Base-by-base conservation (phyloP, 2,888 invertebrate species). In the Pyrrhosoma nymphula region DNA sequence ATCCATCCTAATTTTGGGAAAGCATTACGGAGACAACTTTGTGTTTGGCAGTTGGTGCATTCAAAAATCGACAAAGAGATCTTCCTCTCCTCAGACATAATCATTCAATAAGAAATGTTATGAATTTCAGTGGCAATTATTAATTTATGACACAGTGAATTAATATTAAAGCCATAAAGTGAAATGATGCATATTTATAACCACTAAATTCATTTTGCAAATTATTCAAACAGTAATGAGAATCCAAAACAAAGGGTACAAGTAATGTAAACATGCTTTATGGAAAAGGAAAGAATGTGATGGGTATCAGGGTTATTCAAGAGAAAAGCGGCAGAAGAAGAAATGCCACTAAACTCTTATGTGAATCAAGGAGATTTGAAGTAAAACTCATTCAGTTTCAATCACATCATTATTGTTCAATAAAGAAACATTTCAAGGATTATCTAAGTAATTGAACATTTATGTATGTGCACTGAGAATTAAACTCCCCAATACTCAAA, bases 401-500 rank as follows among this genome's bases (percentile, higher is more conserved):
- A 26, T 69, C 69, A 69, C 20, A 20, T 20, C 16, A 60, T 60
- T 60, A 60, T 60, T 60, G 60, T 60, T 60, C 12, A 12, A 2
- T 60, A 60, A 47, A 60, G 60, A 16, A 10, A 20, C 60, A 60
- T 60, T 1, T 60, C 60, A 10, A 20, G 60, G 69, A 69, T 26
- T 69, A 69, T 0, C 69, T 10, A n/a, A 69, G 47, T n/a, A n/a
- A 35, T 82, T 35, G 12, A 69, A 35, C 16, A 8, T 35, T 82
- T 35, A 82, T 35, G 35, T 30, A 35, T 82, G 18, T 35, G 23
- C 16, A 30, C 16, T 35, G 82, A 82, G 35, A 82, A 16, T 82
- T 82, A 16, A 12, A 75, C 93, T 93, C 93, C 93, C 93, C 93
- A 93, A 93, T 93, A 69, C 93, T 93, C 47, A 23, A 12, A 26